Evolutionary conservation across 2,888 invertebrate genomes (phyloP), one percentile per base, ranked within the genome.

Genomic region (Marronus borbonicus): DNA sequence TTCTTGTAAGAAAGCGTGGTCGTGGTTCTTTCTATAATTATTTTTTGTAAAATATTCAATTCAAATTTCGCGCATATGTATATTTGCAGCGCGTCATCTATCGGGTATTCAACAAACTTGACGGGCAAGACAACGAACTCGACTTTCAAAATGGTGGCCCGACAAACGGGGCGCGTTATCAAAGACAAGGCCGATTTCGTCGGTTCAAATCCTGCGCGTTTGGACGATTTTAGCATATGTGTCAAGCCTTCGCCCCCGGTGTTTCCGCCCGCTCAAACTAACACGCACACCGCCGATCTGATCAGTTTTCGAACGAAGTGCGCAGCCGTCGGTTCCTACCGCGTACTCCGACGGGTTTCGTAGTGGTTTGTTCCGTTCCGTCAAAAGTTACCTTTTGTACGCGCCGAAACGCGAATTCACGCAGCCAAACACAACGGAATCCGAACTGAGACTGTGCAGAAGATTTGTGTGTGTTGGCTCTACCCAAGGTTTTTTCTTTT

Each of bases 401-500:
- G 44, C 44, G 44, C 8, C 44, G 44, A 36, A 36, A 36, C 31
- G 31, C 31, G 31, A 36, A 36, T 36, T 36, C 31, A 50, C 12
- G n/a, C 50, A 50, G 14, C 0, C 50, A 50, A n/a, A 50, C 50
- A 50, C 50, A 50, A 50, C 50, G 12, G 50, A 3, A n/a, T 50
- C n/a, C 14, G 50, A 17, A 52, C 52, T 52, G 52, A 52, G 52
- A 52, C 52, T 52, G 52, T 52, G 17, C 52, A 52, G 52, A 52
- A 52, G 52, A 17, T 52, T 52, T 52, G n/a, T 52, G 52, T 39
- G 44, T 44, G 44, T 44, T 44, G 44, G 44, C 44, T 44, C 44
- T 44, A 8, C 31, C 31, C 31, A 36, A 36, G 44, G 44, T 44
- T 44, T 44, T 44, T 44, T 44, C 8, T 44, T 7, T 44, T 2